Base-by-base conservation (phyloP, 2,888 invertebrate genomes). In the Eupeodes latifasciatus region DNA sequence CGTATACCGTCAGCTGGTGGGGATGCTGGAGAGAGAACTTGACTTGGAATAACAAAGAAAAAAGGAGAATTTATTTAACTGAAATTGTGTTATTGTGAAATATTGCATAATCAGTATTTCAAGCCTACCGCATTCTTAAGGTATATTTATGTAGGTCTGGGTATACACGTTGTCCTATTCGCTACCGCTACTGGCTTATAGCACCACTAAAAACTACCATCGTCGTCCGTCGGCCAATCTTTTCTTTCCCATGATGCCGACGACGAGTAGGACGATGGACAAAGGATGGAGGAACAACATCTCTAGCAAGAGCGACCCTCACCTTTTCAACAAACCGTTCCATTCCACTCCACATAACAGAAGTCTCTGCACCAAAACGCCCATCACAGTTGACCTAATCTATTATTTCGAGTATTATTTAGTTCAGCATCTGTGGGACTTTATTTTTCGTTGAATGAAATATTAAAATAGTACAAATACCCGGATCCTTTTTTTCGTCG, bases 381-480 rank as follows among this genome's bases (percentile, higher is more conserved):
- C 84, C 77, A 40, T 44, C 74, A 78, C 82, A 78, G 85, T 78
- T 86, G 86, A 83, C 79, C 86, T 79, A 79, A 79, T 86, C 86
- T 75, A 76, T 83, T 79, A 79, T 79, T 79, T 71, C 69, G 79
- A 86, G 71, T 69, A 82, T 74, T 59, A 81, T 86, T 74, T 71
- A 81, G 81, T 66, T 66, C 57, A 74, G 72, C 72, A 80, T 72
- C 64, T 85, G 76, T 61, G 80, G 61, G 67, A 78, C 81, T 85
- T 62, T 64, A 82, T 66, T 71, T 79, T 86, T 79, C 69, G 78
- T 82, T 86, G 82, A 57, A 86, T 86, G 66, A 86, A 83, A 86
- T 79, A 83, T 83, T 83, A 81, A 86, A 86, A 83, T 83, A 79
- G 83, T 59, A 83, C 79, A 86, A 83, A 86, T 83, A 83, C 75